Percentiles rank a stretch among this genome's conserved stretches.
These are phyloP conservation scores for Dolichomitus sp. DNA, from an alignment of 2,888 invertebrate species.

Conservation along the genomic window DNA sequence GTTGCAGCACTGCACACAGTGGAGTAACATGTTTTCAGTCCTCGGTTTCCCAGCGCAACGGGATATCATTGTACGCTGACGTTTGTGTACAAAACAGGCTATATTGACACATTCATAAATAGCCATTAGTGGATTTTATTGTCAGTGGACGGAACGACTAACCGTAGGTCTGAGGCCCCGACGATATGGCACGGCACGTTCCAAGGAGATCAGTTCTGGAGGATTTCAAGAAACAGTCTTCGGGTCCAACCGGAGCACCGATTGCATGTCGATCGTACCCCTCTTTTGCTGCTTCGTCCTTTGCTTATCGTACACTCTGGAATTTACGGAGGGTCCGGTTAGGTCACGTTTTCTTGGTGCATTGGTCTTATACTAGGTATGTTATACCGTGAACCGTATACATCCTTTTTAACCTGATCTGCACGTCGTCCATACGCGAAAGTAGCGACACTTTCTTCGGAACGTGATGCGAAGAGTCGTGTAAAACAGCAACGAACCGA, in stretches of 20 bases:
- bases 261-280: slow-evolving; percentile 32
- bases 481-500: not conserved
- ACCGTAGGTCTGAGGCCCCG: slow-evolving; percentile 68
- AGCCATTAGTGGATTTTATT: slow-evolving; percentile 75
- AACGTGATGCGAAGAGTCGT: not conserved
- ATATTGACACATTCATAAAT: slow-evolving; percentile 81
- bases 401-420: slow-evolving; percentile 15
- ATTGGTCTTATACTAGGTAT: slow-evolving; percentile 4
- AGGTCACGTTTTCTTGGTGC: slow-evolving; percentile 76
- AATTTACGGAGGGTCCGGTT: slow-evolving; percentile 72
- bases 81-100: slow-evolving; percentile 84
- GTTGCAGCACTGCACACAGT: slow-evolving; percentile 16
- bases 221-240: slow-evolving; percentile 75
- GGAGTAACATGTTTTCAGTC: slow-evolving; percentile 73
- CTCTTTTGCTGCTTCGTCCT: slow-evolving; percentile 17
- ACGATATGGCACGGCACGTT: slow-evolving; percentile 76
- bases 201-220: slow-evolving; percentile 73
- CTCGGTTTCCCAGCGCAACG: slow-evolving; percentile 71
- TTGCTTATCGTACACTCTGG: slow-evolving; percentile 74
- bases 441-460: not conserved
- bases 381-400: not conserved
- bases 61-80: slow-evolving; percentile 77
- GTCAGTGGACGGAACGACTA: slow-evolving; percentile 64
- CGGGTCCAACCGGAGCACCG: slow-evolving; percentile 5
- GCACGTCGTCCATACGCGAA: not conserved